Percentiles rank a stretch among this genome's conserved stretches.
Evolutionary conservation across 2,113 vertebrate species (phyloP).

Genomic region (Fulmarus glacialis): DNA sequence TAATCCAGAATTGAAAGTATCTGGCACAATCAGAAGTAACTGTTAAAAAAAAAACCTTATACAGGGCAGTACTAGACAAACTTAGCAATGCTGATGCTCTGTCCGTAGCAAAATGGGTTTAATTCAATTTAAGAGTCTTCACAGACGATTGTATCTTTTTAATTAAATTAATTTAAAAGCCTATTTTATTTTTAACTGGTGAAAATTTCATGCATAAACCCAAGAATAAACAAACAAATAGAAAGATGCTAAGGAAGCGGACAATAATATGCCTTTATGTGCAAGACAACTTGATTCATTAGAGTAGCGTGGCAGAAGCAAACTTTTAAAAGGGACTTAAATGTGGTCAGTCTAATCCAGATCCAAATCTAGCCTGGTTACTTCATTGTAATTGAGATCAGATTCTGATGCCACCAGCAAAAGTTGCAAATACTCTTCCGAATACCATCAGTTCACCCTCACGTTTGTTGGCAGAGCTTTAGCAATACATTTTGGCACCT

Average conservation of each 20-base stretch:
- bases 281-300: conserved; percentile 37
- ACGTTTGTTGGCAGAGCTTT: not conserved
- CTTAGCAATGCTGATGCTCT: not conserved
- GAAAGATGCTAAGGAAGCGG: conserved; percentile 14
- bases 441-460: not conserved
- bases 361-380: not conserved
- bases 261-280: conserved; percentile 18
- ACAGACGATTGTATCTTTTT: not conserved
- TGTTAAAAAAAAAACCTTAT: not conserved
- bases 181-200: conserved; percentile 39
- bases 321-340: conserved; percentile 26
- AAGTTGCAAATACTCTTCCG: not conserved
- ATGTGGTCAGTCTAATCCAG: conserved; percentile 34
- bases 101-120: not conserved
- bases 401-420: not conserved
- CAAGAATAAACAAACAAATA: conserved; percentile 47
- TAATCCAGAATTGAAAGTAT: not conserved
- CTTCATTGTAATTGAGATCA: conserved; percentile 33
- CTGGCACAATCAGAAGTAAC: not conserved
- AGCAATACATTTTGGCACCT: not conserved
- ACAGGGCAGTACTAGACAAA: not conserved
- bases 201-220: conserved; percentile 35
- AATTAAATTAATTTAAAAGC: conserved; percentile 38
- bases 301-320: not conserved
- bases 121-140: conserved; percentile 1